Percentiles rank a stretch among this genome's conserved stretches.
Conservation (phyloP, 2,888 invertebrate species). For the Acrobasis consociella region DNA sequence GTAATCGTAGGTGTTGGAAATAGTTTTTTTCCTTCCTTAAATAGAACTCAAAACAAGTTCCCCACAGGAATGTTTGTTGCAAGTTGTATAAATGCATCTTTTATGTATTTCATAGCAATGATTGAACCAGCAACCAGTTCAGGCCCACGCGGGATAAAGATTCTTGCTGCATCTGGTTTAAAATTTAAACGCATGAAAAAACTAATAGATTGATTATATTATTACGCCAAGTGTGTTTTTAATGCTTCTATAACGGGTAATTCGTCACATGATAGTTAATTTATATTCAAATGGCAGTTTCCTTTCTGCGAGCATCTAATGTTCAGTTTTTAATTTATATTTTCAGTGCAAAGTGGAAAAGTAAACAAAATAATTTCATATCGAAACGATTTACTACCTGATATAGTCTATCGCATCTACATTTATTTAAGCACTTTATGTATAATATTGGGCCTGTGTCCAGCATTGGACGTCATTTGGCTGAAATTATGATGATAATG, state of each 20-base stretch:
- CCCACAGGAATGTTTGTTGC: neutral
- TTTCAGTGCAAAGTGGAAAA: constrained; percentile 39
- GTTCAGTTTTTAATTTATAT: constrained; percentile 22
- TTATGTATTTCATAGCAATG: constrained; percentile 8
- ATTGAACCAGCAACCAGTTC: constrained; percentile 3
- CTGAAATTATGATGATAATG: no score
- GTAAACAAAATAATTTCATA: constrained; percentile 27
- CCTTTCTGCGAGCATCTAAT: neutral
- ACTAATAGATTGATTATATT: neutral
- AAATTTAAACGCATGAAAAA: neutral
- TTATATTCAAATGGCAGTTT: neutral
- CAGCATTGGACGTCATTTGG: no score
- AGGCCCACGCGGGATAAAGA: neutral
- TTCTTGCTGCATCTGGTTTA: neutral
- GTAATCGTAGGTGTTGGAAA: constrained; percentile 27
- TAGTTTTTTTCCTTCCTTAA: constrained; percentile 4
- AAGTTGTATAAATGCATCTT: constrained; percentile 11
- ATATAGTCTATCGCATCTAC: constrained; percentile 40
- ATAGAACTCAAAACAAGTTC: constrained; percentile 8
- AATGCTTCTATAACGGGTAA: neutral
- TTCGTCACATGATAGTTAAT: neutral
- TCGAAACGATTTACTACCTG: constrained; percentile 41
- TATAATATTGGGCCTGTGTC: no score
- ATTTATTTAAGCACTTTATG: constrained; percentile 4
- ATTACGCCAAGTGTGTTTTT: neutral